Evolutionary conservation across 1,140 invertebrate species (phyloP).

Genomic region (Cotesia vestalis): DNA sequence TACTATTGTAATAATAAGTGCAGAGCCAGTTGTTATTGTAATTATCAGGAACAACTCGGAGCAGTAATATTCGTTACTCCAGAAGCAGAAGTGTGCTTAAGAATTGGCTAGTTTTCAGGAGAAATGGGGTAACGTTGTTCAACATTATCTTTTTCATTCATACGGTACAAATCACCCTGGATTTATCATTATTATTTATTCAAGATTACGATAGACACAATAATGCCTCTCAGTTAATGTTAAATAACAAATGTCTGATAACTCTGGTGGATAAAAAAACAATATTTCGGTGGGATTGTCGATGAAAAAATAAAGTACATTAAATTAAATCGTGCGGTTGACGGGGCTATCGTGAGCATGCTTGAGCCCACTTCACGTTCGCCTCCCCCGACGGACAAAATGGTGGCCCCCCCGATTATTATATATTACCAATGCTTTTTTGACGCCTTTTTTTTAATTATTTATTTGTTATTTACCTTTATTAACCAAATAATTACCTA

Average conservation of each 20-base stretch:
- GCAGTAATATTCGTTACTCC: conserved; percentile 34
- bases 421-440: conserved; percentile 48
- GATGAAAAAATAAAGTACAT: neutral
- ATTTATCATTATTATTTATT: conserved; percentile 18
- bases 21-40: conserved; percentile 42
- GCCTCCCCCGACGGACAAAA: conserved; percentile 70
- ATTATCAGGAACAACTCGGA: no score
- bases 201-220: no score
- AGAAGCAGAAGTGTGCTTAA: conserved; percentile 45
- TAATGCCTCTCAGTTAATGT: no score
- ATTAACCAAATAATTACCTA: conserved; percentile 20
- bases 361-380: conserved; percentile 65
- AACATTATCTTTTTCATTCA: conserved; percentile 53
- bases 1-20: conserved; percentile 27
- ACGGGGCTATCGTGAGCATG: conserved; percentile 63
- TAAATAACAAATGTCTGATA: conserved; percentile 7
- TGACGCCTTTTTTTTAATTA: conserved; percentile 52
- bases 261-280: conserved; percentile 15
- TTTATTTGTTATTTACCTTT: conserved; percentile 43
- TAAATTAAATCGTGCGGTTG: conserved; percentile 50
- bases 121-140: conserved; percentile 63
- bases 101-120: conserved; percentile 51
- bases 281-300: neutral
- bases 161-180: conserved; percentile 54
- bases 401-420: conserved; percentile 64